These are phyloP conservation scores for Mesoligia furuncula DNA, from an alignment of 2,888 invertebrate species.

Conservation along the genomic window DNA sequence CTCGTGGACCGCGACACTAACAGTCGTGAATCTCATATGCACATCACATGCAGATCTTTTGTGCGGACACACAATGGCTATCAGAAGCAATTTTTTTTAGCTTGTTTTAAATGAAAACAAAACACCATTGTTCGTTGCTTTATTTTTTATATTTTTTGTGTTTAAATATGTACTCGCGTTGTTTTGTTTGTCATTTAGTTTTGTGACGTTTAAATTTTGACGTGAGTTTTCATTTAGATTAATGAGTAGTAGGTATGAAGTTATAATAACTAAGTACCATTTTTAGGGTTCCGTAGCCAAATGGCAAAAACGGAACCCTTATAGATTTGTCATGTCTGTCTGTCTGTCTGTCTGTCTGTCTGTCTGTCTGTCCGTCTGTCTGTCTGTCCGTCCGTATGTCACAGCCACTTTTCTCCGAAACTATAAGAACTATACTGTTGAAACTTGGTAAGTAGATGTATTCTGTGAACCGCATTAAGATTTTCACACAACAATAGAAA, in stretches of 20 bases:
- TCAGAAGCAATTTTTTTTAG: conserved; percentile 74
- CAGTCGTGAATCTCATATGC: conserved; percentile 57
- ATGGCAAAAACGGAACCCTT: too few species aligned
- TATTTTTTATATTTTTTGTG: conserved; percentile 53
- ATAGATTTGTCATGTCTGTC: too few species aligned
- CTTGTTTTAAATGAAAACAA: conserved; percentile 72
- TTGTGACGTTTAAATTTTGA: conserved; percentile 14
- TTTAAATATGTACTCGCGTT: conserved; percentile 5
- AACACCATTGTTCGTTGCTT: conserved; percentile 66
- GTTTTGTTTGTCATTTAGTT: conserved; percentile 9
- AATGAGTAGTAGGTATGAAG: background rate
- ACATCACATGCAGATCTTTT: conserved; percentile 70
- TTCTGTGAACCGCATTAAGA: too few species aligned
- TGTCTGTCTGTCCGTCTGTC: too few species aligned
- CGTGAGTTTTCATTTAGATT: background rate
- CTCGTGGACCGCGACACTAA: conserved; percentile 10
- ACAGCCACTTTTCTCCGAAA: too few species aligned
- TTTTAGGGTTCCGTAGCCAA: too few species aligned
- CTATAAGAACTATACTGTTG: too few species aligned
- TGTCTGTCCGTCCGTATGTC: too few species aligned
- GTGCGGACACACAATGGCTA: conserved; percentile 68
- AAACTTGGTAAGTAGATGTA: too few species aligned
- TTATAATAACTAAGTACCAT: background rate
- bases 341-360: too few species aligned
- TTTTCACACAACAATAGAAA: too few species aligned